Base-by-base conservation (phyloP, 2,888 invertebrate genomes). In the Drosophila mayaguana region DNA sequence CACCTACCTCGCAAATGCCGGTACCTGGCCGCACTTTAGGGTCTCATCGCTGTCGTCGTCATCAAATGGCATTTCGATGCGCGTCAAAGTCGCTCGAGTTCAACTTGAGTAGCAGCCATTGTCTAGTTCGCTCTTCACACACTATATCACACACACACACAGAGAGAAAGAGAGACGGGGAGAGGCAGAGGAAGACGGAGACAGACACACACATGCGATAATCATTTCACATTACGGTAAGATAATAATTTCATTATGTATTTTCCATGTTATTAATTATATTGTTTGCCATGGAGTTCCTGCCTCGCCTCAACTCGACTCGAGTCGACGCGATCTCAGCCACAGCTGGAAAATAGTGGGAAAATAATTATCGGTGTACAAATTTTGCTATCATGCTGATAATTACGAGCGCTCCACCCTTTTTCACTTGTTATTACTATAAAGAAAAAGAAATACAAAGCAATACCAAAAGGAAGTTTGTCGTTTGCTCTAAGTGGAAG, bases 201-300 rank as follows among this genome's bases (percentile, higher is more conserved):
- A 57, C 38, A 38, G 50, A 67, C 68, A 74, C 48, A 60, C 46
- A 25, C 22, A 65, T 55, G 57, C 75, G 88, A 78, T 86, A 86
- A 86, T 86, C 83, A 88, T 81, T 86, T 79, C 82, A 82, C 83
- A 85, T 87, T 89, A 85, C 89, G 73, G 83, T 65, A 80, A 80
- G 88, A 87, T 89, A 89, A 87, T 89, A 81, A 83, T 83, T 84
- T 89, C 83, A 87, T 87, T 89, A 84, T 89, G 82, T 88, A 82
- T 88, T 86, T 88, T 88, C 83, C 86, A 78, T 88, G 89, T 89
- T 87, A 89, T 88, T 87, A 87, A 88, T 87, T 88, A 87, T 84
- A 74, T 76, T 77, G 80, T 80, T 46, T 75, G 78, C 56, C 80
- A 80, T 74, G 65, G 66, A 80, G 74, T 80, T 78, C 75, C 81